Evolutionary conservation across 2,888 invertebrate genomes (phyloP), one percentile per base, ranked within the genome.

Genomic region (Smittia sp.): DNA sequence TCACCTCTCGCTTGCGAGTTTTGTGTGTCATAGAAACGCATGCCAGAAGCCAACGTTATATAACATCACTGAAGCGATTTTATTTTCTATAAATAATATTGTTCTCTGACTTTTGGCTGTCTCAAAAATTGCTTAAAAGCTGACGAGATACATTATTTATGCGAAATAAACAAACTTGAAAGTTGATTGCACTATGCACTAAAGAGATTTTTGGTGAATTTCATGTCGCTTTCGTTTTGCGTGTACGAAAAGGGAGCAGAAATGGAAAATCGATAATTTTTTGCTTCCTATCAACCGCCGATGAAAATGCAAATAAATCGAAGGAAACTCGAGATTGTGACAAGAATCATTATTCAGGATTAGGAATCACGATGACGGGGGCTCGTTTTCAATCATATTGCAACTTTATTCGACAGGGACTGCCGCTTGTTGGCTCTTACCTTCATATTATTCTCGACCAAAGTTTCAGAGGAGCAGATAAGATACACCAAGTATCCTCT

Each of bases 391-490:
- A n/a, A n/a, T n/a, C n/a, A n/a, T n/a, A n/a, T n/a, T n/a, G n/a
- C n/a, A n/a, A n/a, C n/a, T n/a, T n/a, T n/a, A n/a, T n/a, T n/a
- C n/a, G n/a, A n/a, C n/a, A n/a, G n/a, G n/a, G n/a, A n/a, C n/a
- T n/a, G n/a, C n/a, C n/a, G n/a, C n/a, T n/a, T n/a, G n/a, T n/a
- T n/a, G n/a, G n/a, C n/a, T n/a, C 86, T 88, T 85, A 97, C 97
- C 93, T 90, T 88, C 86, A 89, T 91, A 81, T 97, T 96, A 84
- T 97, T 89, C 81, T 95, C 92, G 77, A 98, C 97, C 77, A 98
- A 83, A 81, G 89, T 90, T 79, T 91, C 89, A 80, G 92, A 86
- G 74, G 94, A 91, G 84, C 97, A 97, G 81, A 98, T 85, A 80
- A 92, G 89, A 84, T 97, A 96, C 77, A 98, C 97, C 79, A 96